Base-by-base conservation (phyloP, 2,113 vertebrate genomes). In the Salvelinus alpinus region DNA sequence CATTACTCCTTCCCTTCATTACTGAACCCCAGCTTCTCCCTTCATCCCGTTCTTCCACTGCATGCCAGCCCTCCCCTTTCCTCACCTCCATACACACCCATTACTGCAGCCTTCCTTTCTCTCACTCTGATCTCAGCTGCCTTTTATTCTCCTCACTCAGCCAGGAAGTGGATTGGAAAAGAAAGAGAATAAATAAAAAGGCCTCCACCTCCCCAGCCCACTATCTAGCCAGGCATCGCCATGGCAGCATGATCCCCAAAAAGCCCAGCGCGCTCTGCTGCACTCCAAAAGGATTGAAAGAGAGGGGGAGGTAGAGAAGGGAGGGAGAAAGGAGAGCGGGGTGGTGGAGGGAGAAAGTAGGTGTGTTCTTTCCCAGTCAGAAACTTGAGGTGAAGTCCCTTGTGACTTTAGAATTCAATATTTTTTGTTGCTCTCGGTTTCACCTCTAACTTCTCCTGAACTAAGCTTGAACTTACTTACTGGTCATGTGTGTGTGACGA, bases 201-300 rank as follows among this genome's bases (percentile, higher is more conserved):
- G 72, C 86, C 87, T 88, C 77, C 78, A 79, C 85, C 71, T 74
- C 73, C 65, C 64, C 79, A 82, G 87, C 68, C 51, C 82, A 24
- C 59, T 62, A 62, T 62, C 59, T 71, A 80, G 69, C 81, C 73
- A 80, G 78, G 86, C 84, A 86, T 91, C 87, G 67, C 90, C 90
- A 90, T 90, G 87, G 91, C 70, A 89, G 88, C 90, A 73, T 77
- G 84, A 89, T 5, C n/a, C n/a, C 76, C 77, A 90, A 93, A 85
- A 75, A 81, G 78, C 57, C n/a, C 80, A 81, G 84, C 88, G 88
- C 82, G 91, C 90, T 88, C 77, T 80, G 77, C 29, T 87, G 90
- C 87, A 88, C 87, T 80, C 85, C 72, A 90, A 92, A 90, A 87
- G 90, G 67, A 72, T 16, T 57, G 54, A 57, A 20, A 57, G 18